Evolutionary conservation across 2,888 invertebrate genomes (phyloP), one percentile per base, ranked within the genome.

Genomic region (Lordiphosa andalusiaca): DNA sequence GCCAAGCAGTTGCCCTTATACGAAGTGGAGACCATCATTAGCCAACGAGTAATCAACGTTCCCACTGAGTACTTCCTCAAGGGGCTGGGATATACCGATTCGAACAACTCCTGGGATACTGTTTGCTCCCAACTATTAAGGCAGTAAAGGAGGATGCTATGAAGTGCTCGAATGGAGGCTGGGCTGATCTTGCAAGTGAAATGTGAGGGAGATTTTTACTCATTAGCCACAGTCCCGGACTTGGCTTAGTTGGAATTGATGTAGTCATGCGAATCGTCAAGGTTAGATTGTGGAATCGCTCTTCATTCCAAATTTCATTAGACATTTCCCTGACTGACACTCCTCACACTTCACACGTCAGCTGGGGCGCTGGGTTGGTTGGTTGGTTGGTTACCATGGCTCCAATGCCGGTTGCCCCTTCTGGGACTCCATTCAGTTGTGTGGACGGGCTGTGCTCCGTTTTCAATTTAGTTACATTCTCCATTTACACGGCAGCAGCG

Each of bases 71-170:
- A 93, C 80, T 93, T 90, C 69, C 87, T 94, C 6, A 94, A 94
- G 87, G 94, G 94, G 94, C 94, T 94, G 86, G 94, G 95, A 1
- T 95, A 95, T 86, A 93, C 92, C 49, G 93, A 95, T 83, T 94
- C 93, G 38, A 97, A 98, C 78, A 98, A 97, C 83, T 97, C 97
- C 0, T 97, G 97, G 98, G 97, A 98, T 82, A n/a, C n/a, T n/a
- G n/a, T n/a, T n/a, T n/a, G n/a, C 87, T 96, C 96, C 0, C 95
- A 95, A 76, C 90, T 96, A 38, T 95, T 96, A n/a, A 21, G 42
- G 12, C 13, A 42, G 12, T 41, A 25, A 23, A 16, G 6, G n/a
- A n/a, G 23, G 9, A 41, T 25, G 23, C 10, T 6, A n/a, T 23
- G 19, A 19, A 19, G 3, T 19, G 3, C 2, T 19, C 3, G 4